Evolutionary conservation across 2,888 invertebrate species (phyloP), one percentile per base, ranked within the genome.

Genomic region (Maniola hyperantus): DNA sequence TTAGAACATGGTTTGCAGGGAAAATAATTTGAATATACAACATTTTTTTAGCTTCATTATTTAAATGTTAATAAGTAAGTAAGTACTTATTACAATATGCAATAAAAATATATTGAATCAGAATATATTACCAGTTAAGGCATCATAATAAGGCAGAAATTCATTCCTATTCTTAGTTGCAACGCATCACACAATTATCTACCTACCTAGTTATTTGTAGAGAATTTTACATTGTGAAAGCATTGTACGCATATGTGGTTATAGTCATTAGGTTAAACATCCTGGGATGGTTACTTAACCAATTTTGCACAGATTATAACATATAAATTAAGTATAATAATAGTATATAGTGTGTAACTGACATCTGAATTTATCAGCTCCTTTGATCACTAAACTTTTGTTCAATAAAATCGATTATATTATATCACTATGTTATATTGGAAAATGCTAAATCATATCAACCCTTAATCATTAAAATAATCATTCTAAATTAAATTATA

Each of bases 141-240:
- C 26, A 26, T 26, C 1, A 26, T 26, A 26, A 2, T 26, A 26
- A 26, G 26, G 26, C 26, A 4, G 26, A 26, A 26, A 39, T 10
- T 11, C 39, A 10, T 4, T 5, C 39, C 39, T 39, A 39, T 11
- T 39, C 11, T 39, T 39, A 39, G 10, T 39, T 11, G 8, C 10
- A 39, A 39, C 2, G 5, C 39, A 11, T 11, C 4, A 39, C 10
- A 91, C 88, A 91, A 89, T 89, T 83, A 81, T 83, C 82, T 83
- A 86, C 84, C 81, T 84, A 84, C 83, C 79, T 89, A 90, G 87
- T 85, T 86, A 89, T 85, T 88, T 79, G 88, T 91, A 91, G 91
- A 89, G 87, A 88, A 89, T 88, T 91, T 89, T 89, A 87, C 88
- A 90, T 89, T 84, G 82, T 88, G 87, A 79, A 77, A 74, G 82